Evolutionary conservation across 2,888 invertebrate genomes (phyloP).

Genomic region (Nomada hirtipes): DNA sequence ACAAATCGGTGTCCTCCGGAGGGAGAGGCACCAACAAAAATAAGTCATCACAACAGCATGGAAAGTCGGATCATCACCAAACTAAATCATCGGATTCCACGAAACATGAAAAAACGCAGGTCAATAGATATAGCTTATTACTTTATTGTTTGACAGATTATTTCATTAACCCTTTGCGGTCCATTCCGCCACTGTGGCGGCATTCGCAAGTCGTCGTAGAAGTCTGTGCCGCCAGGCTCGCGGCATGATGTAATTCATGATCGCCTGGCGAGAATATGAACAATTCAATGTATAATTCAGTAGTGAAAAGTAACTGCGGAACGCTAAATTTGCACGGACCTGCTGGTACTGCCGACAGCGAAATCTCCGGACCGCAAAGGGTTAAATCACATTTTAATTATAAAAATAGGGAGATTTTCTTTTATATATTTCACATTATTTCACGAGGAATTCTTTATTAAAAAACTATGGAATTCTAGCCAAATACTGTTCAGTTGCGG

Average conservation of each 20-base stretch:
- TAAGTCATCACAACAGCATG: slow-evolving; percentile 81
- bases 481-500: slow-evolving; percentile 89
- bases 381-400: neutral
- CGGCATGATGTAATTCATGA: no score
- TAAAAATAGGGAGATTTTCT: neutral
- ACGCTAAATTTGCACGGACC: no score
- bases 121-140: slow-evolving; percentile 53
- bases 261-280: no score
- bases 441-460: slow-evolving; percentile 26
- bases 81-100: slow-evolving; percentile 80
- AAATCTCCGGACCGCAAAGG: no score
- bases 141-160: neutral
- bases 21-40: slow-evolving; percentile 80
- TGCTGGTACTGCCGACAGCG: no score
- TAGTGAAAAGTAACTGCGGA: no score
- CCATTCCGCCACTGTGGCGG: no score
- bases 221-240: no score
- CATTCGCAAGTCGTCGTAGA: no score
- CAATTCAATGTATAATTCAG: no score
- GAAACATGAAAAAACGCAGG: slow-evolving; percentile 82
- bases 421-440: neutral
- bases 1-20: slow-evolving; percentile 82
- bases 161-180: neutral
- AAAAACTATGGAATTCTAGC: slow-evolving; percentile 48
- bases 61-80: slow-evolving; percentile 82